Evolutionary conservation across 2,113 vertebrate species (phyloP), one percentile per base, ranked within the genome.

Genomic region (Pseudopipra pipra): DNA sequence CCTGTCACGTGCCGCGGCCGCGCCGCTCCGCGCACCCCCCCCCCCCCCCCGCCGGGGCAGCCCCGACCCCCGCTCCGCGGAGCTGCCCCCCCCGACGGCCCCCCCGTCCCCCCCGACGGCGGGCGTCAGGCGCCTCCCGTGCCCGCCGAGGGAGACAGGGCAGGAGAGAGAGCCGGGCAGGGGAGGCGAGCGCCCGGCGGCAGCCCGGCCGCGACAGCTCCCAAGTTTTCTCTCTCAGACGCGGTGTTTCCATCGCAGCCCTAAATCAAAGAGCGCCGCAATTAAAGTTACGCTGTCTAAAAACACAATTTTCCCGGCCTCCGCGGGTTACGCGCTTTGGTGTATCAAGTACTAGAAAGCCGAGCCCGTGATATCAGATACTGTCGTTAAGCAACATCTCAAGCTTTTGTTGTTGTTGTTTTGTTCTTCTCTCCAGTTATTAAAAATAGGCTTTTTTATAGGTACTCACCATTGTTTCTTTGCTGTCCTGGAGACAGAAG

Each of bases 401-500:
- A 62, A 95, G 93, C 79, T 65, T 89, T 72, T 78, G 21, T 37
- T 79, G 22, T 47, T 66, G 20, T 61, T 80, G 68, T 41, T 84
- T 46, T 43, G 37, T 63, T 63, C 39, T 63, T 28, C 39, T 46
- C 37, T 65, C 93, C 96, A 97, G 96, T 98, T 97, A 97, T 97
- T 62, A 97, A 96, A 95, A 97, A 97, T 96, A 97, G 97, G 95
- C 75, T 95, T 97, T 85, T 96, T 98, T 96, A 97, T 97, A 93
- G 97, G 97, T 98, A 99, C 99, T 99, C 98, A 99, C 99, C 99
- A 99, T 99, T 98, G 97, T 99, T 99, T 98, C 98, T 99, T 98
- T 98, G 98, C 99, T 98, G 99, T 99, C 99, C 99, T 98, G 98
- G 98, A 99, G 99, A 99, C 98, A 98, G 98, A 99, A 99, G 99